Evolutionary conservation across 2,888 invertebrate genomes (phyloP).

Genomic region (Leptura quadrifasciata): DNA sequence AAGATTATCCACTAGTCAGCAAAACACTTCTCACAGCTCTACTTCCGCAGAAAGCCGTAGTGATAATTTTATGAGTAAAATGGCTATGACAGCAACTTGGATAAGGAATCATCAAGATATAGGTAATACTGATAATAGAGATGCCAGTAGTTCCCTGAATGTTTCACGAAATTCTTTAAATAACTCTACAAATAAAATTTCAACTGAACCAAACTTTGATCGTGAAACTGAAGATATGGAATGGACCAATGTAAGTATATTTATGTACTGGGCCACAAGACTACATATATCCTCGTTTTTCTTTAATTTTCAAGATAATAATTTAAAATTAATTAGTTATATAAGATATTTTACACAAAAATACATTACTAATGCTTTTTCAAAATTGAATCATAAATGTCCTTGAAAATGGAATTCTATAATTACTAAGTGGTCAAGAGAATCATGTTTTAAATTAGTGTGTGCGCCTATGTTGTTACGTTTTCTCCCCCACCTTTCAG

Average conservation of each 20-base stretch:
- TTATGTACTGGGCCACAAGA: no score
- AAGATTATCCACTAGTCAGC: neutral
- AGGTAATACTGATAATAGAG: slow-evolving; percentile 10
- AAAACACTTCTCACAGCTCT: neutral
- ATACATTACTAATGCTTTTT: no score
- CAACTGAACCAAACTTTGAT: slow-evolving; percentile 4
- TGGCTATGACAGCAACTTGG: slow-evolving; percentile 51
- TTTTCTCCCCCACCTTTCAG: no score
- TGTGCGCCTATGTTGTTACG: no score
- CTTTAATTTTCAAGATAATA: no score
- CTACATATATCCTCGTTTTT: no score
- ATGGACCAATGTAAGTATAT: slow-evolving; percentile 55
- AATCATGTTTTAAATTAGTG: no score
- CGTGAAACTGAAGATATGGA: slow-evolving; percentile 56
- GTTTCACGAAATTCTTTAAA: neutral
- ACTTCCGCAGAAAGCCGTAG: neutral
- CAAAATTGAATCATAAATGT: no score
- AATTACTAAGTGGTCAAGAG: no score
- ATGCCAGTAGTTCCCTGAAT: neutral
- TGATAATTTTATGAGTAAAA: slow-evolving; percentile 40
- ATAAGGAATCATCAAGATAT: slow-evolving; percentile 44
- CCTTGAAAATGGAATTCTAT: no score
- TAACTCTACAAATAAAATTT: slow-evolving; percentile 25
- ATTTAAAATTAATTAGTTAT: no score
- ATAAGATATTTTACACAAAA: no score